Evolutionary conservation across 2,888 invertebrate genomes (phyloP), one percentile per base, ranked within the genome.

Genomic region (Microctonus brassicae): DNA sequence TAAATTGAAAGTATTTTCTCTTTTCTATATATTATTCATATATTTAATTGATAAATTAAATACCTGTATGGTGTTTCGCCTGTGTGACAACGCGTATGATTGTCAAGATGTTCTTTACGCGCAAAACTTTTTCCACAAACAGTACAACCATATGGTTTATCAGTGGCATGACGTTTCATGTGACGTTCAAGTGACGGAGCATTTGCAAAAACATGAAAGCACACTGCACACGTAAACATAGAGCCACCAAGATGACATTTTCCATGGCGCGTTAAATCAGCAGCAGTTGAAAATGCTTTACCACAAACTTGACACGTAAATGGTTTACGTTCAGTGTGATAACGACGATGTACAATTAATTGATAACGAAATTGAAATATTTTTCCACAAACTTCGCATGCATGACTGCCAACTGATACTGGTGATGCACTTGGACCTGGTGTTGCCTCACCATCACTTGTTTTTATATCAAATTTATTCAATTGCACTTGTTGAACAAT

Each of bases 301-400:
- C 95, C 95, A 84, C 95, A 95, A 47, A 95, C 89, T 87, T 90
- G 90, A 80, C 91, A 91, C 73, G 94, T 94, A 83, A 94, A 95
- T 55, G 95, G 95, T 86, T 95, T 95, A 78, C 93, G 91, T 88
- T 95, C 95, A 53, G 93, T 94, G 82, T 96, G 96, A 88, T 95
- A 95, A 80, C 95, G 92, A 82, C 94, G 91, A 88, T 96, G 95
- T 53, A 95, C 95, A 81, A 95, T 95, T 72, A 95, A 90, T 85
- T 95, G 95, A 88, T 96, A 95, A 71, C 95, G 92, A 87, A 94
- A 95, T 82, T 94, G 94, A 88, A 95, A 95, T 88, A 94, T 93
- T 88, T 95, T 95, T 65, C 94, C 94, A 82, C 95, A 95, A 73
- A 95, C 91, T 87, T 95, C 95, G 86, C 95, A 95, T 20, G 93